These are phyloP conservation scores for Periophthalmodon schlosseri DNA, from an alignment of 2,113 vertebrate genomes.

Conservation along the genomic window DNA sequence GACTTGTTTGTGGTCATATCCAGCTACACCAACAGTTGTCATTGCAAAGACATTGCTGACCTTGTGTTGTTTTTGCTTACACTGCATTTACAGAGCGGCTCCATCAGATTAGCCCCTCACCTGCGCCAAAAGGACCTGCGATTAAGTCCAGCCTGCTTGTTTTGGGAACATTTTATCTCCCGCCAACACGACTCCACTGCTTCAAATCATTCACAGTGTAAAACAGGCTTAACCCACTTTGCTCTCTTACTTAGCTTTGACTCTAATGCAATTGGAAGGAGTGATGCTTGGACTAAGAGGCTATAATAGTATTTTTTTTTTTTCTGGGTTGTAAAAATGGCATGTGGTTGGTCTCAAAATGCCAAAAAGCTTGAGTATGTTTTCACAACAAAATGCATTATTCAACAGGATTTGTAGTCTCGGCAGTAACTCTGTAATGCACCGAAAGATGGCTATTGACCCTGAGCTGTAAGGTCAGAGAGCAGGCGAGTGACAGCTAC, in stretches of 20 bases:
- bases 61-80: constrained; percentile 28
- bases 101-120: constrained; percentile 44
- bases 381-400: constrained; percentile 44
- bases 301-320: constrained; percentile 6
- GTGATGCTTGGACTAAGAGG: neutral
- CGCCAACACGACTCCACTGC: constrained; percentile 18
- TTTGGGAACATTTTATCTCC: constrained; percentile 55
- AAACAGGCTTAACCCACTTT: constrained; percentile 8
- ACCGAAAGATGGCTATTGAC: constrained; percentile 38
- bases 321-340: no score
- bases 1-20: neutral
- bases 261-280: constrained; percentile 2
- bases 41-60: neutral
- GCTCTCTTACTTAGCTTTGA: constrained; percentile 13
- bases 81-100: constrained; percentile 21
- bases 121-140: constrained; percentile 29
- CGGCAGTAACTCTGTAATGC: constrained; percentile 44
- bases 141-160: constrained; percentile 46
- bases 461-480: constrained; percentile 40
- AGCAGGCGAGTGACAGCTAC: constrained; percentile 19
- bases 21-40: constrained; percentile 6
- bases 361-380: constrained; percentile 19
- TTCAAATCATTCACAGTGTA: constrained; percentile 7
- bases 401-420: constrained; percentile 34
- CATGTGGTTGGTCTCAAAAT: constrained; percentile 8